A percentile compares a stretch with the other conserved stretches of the same genome.
Evolutionary conservation across 2,113 vertebrate genomes (phyloP).

Genomic region (Orycteropus afer): DNA sequence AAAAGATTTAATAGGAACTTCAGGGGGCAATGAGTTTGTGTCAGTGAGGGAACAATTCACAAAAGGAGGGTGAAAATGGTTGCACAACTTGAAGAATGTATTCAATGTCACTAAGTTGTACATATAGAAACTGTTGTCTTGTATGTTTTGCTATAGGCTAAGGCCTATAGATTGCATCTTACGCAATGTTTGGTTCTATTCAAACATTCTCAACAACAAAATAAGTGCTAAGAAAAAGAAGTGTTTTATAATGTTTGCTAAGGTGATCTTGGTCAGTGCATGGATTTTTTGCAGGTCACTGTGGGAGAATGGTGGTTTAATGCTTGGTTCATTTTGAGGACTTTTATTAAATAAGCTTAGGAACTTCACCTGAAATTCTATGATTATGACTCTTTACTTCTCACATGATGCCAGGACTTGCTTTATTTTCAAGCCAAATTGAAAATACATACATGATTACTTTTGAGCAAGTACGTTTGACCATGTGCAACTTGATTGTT

Average conservation of each 20-base stretch:
- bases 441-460: background rate
- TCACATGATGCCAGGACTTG: conserved; percentile 47
- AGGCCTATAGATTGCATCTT: too few relatives aligned
- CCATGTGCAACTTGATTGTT: conserved; percentile 55
- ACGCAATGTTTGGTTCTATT: too few relatives aligned
- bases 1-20: too few relatives aligned
- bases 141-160: background rate
- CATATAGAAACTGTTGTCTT: background rate
- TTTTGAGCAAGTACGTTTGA: conserved; percentile 59
- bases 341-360: conserved; percentile 9
- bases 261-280: background rate
- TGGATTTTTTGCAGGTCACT: background rate
- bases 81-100: too few relatives aligned
- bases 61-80: too few relatives aligned
- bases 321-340: background rate
- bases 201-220: background rate
- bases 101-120: background rate
- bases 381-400: conserved; percentile 40
- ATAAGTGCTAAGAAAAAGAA: background rate
- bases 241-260: background rate
- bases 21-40: too few relatives aligned
- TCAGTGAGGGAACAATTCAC: too few relatives aligned
- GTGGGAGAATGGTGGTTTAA: background rate
- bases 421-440: conserved; percentile 61
- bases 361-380: conserved; percentile 11